Percentiles rank a stretch among this genome's conserved stretches.
phyloP scores from a whole-genome alignment of 2,113 vertebrate species.

The Periophthalmodon schlosseri region DNA sequence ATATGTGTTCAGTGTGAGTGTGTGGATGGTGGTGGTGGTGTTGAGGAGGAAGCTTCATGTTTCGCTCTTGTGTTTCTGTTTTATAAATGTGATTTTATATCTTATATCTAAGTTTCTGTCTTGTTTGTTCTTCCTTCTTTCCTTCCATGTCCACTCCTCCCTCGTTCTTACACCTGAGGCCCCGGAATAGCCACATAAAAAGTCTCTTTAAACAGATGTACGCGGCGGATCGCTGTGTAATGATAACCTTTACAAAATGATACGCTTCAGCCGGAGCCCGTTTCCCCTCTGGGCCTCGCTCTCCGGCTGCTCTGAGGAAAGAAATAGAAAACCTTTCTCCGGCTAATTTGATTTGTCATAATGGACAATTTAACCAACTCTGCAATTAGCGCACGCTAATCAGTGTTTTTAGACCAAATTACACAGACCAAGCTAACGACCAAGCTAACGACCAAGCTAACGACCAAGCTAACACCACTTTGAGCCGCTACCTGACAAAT shows the following conservation, averaged over 20 bases:
- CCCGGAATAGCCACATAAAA: neutral
- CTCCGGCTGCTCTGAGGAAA: neutral
- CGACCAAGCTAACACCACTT: too few species aligned
- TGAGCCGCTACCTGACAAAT: slow-evolving; percentile 16
- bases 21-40: too few species aligned
- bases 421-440: neutral
- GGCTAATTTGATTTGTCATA: slow-evolving; percentile 4
- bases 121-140: too few species aligned
- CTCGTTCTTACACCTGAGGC: neutral
- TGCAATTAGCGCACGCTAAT: slow-evolving; percentile 4
- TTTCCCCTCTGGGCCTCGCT: neutral
- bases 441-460: too few species aligned
- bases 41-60: too few species aligned
- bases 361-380: slow-evolving; percentile 1
- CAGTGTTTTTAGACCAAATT: slow-evolving; percentile 9
- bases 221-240: neutral
- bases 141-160: neutral
- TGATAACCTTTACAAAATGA: slow-evolving; percentile 9
- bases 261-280: neutral
- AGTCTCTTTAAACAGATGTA: neutral
- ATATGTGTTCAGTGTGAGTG: too few species aligned
- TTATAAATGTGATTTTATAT: too few species aligned
- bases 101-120: too few species aligned
- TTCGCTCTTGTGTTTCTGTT: too few species aligned
- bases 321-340: neutral